Conservation (phyloP, 2,888 invertebrate species). For the Petrophora chlorosata region DNA sequence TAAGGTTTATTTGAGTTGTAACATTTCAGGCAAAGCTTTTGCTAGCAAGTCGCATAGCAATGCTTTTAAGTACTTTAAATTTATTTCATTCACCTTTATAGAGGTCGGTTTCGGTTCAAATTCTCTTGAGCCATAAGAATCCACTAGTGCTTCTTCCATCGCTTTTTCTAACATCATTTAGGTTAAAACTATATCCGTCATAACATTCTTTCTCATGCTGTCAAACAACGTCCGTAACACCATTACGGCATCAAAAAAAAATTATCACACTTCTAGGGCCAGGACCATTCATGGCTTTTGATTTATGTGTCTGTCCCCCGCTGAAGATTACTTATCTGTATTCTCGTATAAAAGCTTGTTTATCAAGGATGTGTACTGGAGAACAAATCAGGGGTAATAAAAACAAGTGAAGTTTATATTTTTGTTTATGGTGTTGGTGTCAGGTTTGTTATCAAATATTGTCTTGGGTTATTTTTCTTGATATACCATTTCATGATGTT, state of each 20-base stretch:
- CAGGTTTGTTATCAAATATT: not conserved
- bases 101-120: no score
- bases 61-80: no score
- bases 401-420: constrained; percentile 13
- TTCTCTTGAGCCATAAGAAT: no score
- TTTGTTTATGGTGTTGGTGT: constrained; percentile 1
- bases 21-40: no score
- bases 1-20: no score
- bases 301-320: constrained; percentile 70
- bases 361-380: constrained; percentile 55
- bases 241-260: constrained; percentile 36
- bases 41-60: no score
- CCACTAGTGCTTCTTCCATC: no score
- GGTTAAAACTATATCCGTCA: not conserved
- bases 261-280: constrained; percentile 38
- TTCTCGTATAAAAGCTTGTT: constrained; percentile 63
- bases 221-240: constrained; percentile 29
- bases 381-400: constrained; percentile 46
- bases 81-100: no score
- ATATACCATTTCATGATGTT: no score
- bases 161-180: no score
- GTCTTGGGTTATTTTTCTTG: no score
- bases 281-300: constrained; percentile 74
- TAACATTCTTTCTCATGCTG: constrained; percentile 22
- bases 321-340: constrained; percentile 70